Percentiles rank a stretch among this genome's conserved stretches.
These are phyloP conservation scores for Rhopalosiphum maidis DNA, from an alignment of 1,140 invertebrate genomes.

Conservation along the genomic window DNA sequence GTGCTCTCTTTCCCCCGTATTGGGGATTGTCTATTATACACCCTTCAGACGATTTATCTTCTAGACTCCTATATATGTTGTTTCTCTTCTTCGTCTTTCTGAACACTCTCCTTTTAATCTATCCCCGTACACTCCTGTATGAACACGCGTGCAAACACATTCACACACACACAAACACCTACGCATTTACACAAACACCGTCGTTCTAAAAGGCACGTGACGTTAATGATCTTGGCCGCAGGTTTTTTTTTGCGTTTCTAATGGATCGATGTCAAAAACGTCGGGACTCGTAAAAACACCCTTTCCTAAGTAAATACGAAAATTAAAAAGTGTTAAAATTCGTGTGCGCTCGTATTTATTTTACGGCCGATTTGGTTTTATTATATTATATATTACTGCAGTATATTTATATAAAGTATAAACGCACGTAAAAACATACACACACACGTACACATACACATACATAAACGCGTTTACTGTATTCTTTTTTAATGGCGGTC, in stretches of 20 bases:
- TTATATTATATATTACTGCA: not conserved
- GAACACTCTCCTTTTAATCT: constrained; percentile 18
- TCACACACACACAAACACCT: not conserved
- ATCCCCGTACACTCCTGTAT: not conserved
- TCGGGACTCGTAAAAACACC: constrained; percentile 33
- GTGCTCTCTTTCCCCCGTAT: not conserved
- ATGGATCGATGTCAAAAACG: constrained; percentile 41
- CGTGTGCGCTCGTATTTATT: constrained; percentile 24
- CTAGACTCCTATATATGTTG: not conserved
- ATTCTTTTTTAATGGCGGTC: constrained; percentile 13
- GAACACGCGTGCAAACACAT: not conserved
- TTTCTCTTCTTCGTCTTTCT: not conserved
- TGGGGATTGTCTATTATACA: constrained; percentile 34
- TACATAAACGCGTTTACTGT: not conserved
- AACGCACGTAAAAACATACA: not conserved
- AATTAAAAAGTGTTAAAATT: constrained; percentile 42
- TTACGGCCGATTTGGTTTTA: constrained; percentile 38
- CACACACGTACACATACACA: not conserved
- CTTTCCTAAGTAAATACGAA: constrained; percentile 33
- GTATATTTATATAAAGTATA: constrained; percentile 40
- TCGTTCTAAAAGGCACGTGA: constrained; percentile 32
- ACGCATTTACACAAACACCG: not conserved
- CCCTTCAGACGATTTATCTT: constrained; percentile 44
- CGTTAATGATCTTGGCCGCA: constrained; percentile 30
- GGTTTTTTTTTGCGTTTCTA: constrained; percentile 13